Conservation (phyloP, 53 echinoderm and acorn worm genomes). For the Crossaster papposus region DNA sequence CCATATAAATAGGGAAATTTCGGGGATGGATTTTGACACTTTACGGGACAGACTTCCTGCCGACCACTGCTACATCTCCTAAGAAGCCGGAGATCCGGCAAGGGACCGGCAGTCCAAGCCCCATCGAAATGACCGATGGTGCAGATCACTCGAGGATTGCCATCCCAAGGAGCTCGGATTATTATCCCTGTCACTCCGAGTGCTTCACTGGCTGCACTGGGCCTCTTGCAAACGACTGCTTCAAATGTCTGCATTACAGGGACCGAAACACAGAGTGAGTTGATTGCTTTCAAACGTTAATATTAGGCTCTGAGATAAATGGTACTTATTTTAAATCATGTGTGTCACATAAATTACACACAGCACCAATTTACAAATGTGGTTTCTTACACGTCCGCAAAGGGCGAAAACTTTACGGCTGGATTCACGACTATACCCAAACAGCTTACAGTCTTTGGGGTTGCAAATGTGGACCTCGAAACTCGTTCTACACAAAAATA, state of each 20-base stretch:
- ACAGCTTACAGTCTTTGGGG: too few relatives aligned
- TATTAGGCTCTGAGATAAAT: background rate
- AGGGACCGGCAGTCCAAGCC: background rate
- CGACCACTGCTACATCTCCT: background rate
- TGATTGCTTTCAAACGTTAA: background rate
- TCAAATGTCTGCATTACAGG: slow-evolving; percentile 75
- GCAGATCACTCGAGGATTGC: slow-evolving; percentile 35
- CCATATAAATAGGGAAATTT: slow-evolving; percentile 43
- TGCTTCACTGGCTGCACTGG: slow-evolving; percentile 81
- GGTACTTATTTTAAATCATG: too few relatives aligned
- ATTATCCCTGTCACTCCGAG: slow-evolving; percentile 67
- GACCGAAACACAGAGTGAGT: slow-evolving; percentile 78
- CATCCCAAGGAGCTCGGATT: slow-evolving; percentile 16
- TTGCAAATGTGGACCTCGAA: too few relatives aligned
- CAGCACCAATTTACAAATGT: too few relatives aligned
- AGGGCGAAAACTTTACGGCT: too few relatives aligned
- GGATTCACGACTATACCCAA: too few relatives aligned
- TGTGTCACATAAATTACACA: too few relatives aligned
- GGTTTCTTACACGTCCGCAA: too few relatives aligned
- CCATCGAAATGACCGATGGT: slow-evolving; percentile 8
- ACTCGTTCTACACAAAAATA: too few relatives aligned
- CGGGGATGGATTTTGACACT: slow-evolving; percentile 45
- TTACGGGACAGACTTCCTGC: slow-evolving; percentile 55
- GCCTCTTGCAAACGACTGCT: slow-evolving; percentile 69
- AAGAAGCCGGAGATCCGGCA: slow-evolving; percentile 7